Conservation (phyloP, 2,113 vertebrate genomes). For the Romanogobio albipinnatus region DNA sequence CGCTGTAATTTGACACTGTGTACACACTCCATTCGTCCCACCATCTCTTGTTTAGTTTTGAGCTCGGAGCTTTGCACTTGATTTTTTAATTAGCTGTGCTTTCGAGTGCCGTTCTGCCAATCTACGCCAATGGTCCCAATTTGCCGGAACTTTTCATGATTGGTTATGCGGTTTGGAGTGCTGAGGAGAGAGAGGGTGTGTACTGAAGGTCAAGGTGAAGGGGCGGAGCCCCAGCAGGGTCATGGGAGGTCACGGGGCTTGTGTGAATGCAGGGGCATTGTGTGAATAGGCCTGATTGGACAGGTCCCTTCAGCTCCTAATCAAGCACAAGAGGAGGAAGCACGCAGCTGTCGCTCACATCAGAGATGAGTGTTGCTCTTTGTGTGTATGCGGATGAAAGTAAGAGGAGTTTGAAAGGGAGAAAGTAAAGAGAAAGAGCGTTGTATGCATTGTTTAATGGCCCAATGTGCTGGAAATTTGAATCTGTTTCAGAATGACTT, state of each 20-base stretch:
- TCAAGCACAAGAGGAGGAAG: constrained; percentile 66
- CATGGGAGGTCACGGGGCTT: constrained; percentile 58
- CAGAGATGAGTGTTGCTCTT: constrained; percentile 40
- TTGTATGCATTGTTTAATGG: background rate
- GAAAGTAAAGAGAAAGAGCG: background rate
- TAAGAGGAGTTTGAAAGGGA: constrained; percentile 43
- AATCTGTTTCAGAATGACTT: background rate
- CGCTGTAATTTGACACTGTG: constrained; percentile 42
- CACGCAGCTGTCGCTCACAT: constrained; percentile 66
- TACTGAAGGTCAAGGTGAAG: constrained; percentile 74
- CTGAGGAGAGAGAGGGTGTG: constrained; percentile 50
- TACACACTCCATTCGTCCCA: constrained; percentile 32
- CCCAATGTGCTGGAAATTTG: background rate
- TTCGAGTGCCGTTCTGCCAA: constrained; percentile 40
- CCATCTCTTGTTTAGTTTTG: constrained; percentile 46
- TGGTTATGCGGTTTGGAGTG: constrained; percentile 56
- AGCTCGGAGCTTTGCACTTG: constrained; percentile 68
- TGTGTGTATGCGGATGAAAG: constrained; percentile 32
- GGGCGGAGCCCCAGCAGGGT: constrained; percentile 59
- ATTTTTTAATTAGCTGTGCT: constrained; percentile 68
- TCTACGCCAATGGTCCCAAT: constrained; percentile 16
- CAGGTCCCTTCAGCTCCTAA: constrained; percentile 68
- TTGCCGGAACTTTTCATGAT: constrained; percentile 38
- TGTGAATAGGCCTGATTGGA: constrained; percentile 72
- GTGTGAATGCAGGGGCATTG: constrained; percentile 51